phyloP scores from a whole-genome alignment of 64 coral and sea anemone genomes.

The Stylophora pistillata region DNA sequence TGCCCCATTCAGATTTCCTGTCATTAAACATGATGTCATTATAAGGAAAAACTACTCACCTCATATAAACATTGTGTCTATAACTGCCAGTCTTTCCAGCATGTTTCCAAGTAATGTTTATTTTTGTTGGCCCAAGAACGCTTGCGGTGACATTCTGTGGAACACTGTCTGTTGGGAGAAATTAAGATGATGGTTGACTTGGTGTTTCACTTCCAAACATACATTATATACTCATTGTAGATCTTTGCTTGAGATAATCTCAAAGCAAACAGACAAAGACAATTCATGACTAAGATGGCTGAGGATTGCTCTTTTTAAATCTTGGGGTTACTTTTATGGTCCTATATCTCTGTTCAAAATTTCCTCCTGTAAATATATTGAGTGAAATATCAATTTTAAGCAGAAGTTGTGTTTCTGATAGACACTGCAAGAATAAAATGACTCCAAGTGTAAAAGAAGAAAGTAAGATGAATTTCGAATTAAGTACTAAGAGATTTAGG shows the following conservation, averaged over 20 bases:
- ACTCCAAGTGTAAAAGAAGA: no score
- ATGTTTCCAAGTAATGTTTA: slow-evolving; percentile 34
- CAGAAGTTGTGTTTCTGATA: neutral
- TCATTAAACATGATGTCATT: no score
- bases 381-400: no score
- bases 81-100: neutral
- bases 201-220: neutral
- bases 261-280: no score
- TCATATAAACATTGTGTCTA: slow-evolving; percentile 49
- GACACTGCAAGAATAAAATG: neutral
- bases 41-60: slow-evolving; percentile 22
- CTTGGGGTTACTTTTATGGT: neutral
- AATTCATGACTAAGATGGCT: no score
- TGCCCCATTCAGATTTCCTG: no score
- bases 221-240: no score
- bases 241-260: no score
- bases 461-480: no score
- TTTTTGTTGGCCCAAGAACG: neutral
- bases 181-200: neutral
- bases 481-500: no score
- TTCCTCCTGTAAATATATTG: no score
- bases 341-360: no score
- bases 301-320: neutral
- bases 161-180: slow-evolving; percentile 16
- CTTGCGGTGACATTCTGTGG: neutral